Evolutionary conservation across 2,888 invertebrate species (phyloP).

Genomic region (Chymomyza caudatula): DNA sequence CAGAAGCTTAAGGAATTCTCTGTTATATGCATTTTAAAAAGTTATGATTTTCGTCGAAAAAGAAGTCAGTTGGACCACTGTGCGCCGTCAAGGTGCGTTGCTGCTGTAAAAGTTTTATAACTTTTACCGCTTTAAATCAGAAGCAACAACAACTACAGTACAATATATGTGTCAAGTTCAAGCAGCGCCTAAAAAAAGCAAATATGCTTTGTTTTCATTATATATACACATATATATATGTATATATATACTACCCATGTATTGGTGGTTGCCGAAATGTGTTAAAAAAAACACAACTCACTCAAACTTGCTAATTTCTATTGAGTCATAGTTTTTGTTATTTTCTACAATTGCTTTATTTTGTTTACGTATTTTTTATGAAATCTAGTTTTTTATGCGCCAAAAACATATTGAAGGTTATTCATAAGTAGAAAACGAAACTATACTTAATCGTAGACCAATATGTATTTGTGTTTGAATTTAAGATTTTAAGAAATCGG

Average conservation of each 20-base stretch:
- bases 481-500: too few relatives aligned
- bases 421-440: not conserved
- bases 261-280: not conserved
- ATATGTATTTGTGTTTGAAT: too few relatives aligned
- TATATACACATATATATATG: not conserved
- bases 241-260: not conserved
- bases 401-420: not conserved
- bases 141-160: constrained; percentile 4
- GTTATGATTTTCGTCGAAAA: too few relatives aligned
- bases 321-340: constrained; percentile 7
- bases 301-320: constrained; percentile 54
- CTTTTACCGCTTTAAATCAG: too few relatives aligned
- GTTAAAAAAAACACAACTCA: not conserved
- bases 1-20: too few relatives aligned
- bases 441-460: not conserved
- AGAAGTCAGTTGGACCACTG: too few relatives aligned
- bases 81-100: constrained; percentile 22
- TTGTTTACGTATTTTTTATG: constrained; percentile 3
- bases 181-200: constrained; percentile 22
- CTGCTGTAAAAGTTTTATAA: constrained; percentile 41
- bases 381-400: not conserved
- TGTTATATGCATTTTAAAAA: too few relatives aligned
- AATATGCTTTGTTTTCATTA: not conserved
- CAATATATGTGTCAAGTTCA: constrained; percentile 62
- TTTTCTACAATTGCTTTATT: constrained; percentile 16